Evolutionary conservation across 2,797 vertebrate genomes (phyloP).

Genomic region (Prionace glauca): DNA sequence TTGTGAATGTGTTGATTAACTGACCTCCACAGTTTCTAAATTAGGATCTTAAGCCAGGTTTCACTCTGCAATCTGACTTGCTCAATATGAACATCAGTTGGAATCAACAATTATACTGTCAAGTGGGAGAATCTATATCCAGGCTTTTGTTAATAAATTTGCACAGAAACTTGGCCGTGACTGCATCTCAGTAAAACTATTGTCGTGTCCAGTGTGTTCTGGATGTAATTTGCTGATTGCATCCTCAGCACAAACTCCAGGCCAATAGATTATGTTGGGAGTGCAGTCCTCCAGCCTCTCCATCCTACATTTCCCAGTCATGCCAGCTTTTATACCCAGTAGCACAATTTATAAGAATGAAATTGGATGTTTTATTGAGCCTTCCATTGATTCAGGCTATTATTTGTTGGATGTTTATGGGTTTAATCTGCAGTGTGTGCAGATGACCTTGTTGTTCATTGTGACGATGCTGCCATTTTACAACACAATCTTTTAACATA

Average conservation of each 20-base stretch:
- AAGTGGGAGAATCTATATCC: neutral
- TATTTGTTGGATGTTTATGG: neutral
- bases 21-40: no score
- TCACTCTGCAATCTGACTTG: no score
- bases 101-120: neutral
- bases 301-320: neutral
- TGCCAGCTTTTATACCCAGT: neutral
- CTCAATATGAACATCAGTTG: no score
- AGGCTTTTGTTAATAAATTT: neutral
- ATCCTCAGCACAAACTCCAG: neutral
- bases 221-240: neutral
- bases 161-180: neutral
- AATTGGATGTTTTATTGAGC: neutral
- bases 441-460: constrained; percentile 20
- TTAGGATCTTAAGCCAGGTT: no score
- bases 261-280: neutral
- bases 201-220: neutral
- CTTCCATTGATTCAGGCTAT: neutral
- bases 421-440: constrained; percentile 10
- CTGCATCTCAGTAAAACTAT: neutral
- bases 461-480: neutral
- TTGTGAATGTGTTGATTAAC: no score
- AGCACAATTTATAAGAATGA: neutral
- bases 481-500: constrained; percentile 18
- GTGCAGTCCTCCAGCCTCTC: neutral